These are phyloP conservation scores for Napeogenes sylphis DNA, from an alignment of 2,888 invertebrate species.

Conservation along the genomic window DNA sequence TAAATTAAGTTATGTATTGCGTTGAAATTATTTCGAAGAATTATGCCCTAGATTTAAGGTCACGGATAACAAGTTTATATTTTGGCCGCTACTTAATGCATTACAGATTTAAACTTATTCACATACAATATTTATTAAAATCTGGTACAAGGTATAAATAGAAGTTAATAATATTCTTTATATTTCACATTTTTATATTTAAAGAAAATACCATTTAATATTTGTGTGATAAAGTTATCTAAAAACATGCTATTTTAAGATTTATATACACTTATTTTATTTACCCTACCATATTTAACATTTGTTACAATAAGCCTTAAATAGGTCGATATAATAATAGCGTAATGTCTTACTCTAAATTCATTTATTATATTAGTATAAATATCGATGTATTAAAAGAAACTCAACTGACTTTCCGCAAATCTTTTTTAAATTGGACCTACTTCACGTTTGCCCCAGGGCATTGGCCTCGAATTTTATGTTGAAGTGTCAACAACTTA, in stretches of 20 bases:
- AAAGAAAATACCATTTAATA: too few relatives aligned
- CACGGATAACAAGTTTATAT: conserved; percentile 55
- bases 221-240: too few relatives aligned
- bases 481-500: conserved; percentile 49
- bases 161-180: neutral
- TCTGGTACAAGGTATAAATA: neutral
- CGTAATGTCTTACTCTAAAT: too few relatives aligned
- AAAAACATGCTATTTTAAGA: too few relatives aligned
- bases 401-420: too few relatives aligned
- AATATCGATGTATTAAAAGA: too few relatives aligned
- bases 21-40: conserved; percentile 21
- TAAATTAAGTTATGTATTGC: neutral
- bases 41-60: conserved; percentile 57
- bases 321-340: too few relatives aligned
- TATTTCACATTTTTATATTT: too few relatives aligned
- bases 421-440: conserved; percentile 34
- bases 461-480: conserved; percentile 47
- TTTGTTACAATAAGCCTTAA: too few relatives aligned
- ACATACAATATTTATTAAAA: conserved; percentile 14
- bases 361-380: too few relatives aligned
- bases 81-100: conserved; percentile 47
- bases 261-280: too few relatives aligned
- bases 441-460: conserved; percentile 36
- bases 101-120: conserved; percentile 43
- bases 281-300: too few relatives aligned